These are phyloP conservation scores for Lipophrys pholis DNA, from an alignment of 2,113 vertebrate species.

Conservation along the genomic window DNA sequence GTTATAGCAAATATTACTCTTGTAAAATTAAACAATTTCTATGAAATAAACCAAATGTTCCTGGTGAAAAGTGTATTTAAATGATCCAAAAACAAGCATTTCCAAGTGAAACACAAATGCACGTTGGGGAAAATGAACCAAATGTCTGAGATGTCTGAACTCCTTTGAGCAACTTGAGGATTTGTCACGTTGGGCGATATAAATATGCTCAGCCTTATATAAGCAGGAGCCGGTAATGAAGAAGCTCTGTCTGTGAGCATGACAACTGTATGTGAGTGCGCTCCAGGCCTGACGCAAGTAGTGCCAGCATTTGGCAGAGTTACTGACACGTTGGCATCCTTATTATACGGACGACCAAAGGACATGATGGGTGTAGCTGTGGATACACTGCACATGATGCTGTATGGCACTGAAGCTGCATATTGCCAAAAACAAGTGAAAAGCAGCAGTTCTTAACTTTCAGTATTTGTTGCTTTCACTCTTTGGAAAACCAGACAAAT, in stretches of 20 bases:
- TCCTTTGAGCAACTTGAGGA: neutral
- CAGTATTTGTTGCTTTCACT: too few species aligned
- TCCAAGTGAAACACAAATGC: too few species aligned
- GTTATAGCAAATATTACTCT: too few species aligned
- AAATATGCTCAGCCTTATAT: conserved; percentile 8
- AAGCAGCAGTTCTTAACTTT: neutral
- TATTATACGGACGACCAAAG: neutral
- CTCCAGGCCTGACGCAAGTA: conserved; percentile 4
- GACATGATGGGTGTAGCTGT: neutral
- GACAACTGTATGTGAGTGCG: neutral
- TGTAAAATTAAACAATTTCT: too few species aligned
- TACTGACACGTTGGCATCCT: neutral
- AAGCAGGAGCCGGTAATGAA: conserved; percentile 20
- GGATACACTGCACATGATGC: neutral
- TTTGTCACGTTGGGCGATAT: conserved; percentile 16
- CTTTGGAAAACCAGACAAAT: too few species aligned
- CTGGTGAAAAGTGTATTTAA: too few species aligned
- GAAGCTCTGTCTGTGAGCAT: conserved; percentile 11
- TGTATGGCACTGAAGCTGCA: neutral
- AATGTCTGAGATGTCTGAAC: neutral
- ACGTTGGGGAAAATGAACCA: neutral
- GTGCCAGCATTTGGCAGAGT: neutral
- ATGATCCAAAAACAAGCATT: too few species aligned
- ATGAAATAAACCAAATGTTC: too few species aligned
- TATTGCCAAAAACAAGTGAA: neutral